Conservation (phyloP, 2,888 invertebrate species). For the Zygogramma bicolorata region DNA sequence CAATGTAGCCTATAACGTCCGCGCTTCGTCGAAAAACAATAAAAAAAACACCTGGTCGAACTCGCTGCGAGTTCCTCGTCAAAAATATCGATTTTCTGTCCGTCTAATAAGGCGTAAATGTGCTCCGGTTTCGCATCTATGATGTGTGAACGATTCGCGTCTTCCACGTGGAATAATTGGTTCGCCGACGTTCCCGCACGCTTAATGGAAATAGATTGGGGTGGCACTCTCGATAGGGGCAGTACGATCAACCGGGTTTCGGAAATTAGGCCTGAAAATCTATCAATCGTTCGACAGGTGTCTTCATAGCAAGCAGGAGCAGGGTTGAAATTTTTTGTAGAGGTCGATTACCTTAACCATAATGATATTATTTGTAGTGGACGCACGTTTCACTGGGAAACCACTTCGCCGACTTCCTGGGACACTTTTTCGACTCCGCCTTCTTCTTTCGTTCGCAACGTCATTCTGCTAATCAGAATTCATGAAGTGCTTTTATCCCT, state of each 20-base stretch:
- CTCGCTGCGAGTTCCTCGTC: background rate
- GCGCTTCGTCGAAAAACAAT: background rate
- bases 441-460: too few species aligned
- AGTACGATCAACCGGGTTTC: background rate
- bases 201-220: slow-evolving; percentile 20
- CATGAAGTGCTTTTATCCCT: too few species aligned
- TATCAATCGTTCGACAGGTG: too few species aligned
- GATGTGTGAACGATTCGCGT: slow-evolving; percentile 31
- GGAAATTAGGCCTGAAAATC: background rate
- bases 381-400: too few species aligned
- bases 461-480: too few species aligned
- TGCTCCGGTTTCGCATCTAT: slow-evolving; percentile 25
- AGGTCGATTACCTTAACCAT: too few species aligned
- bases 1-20: too few species aligned
- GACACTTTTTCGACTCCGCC: too few species aligned
- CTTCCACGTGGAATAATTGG: slow-evolving; percentile 37
- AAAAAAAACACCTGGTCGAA: background rate
- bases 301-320: too few species aligned
- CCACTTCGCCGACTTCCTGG: too few species aligned
- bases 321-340: too few species aligned
- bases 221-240: background rate
- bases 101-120: slow-evolving; percentile 49
- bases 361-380: too few species aligned
- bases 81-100: slow-evolving; percentile 50
- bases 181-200: slow-evolving; percentile 27